These are phyloP conservation scores for Maniola jurtina DNA, from an alignment of 1,140 invertebrate genomes.

Conservation along the genomic window DNA sequence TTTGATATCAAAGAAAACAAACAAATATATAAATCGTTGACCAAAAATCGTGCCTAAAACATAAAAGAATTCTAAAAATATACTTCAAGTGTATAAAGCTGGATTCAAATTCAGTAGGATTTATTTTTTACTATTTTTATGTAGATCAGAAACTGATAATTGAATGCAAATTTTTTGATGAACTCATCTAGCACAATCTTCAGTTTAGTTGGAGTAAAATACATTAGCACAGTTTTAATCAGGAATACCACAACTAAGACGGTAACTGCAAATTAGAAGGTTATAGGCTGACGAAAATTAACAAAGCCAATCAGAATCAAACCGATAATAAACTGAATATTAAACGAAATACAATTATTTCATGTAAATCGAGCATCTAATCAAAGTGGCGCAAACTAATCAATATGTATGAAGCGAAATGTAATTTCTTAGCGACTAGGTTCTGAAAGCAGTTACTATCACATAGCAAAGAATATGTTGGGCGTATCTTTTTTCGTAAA, in stretches of 20 bases:
- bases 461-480: too few species aligned
- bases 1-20: slow-evolving; percentile 6
- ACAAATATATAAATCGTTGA: not conserved
- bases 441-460: too few species aligned
- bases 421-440: not conserved
- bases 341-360: slow-evolving; percentile 1
- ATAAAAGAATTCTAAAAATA: too few species aligned
- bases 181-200: too few species aligned
- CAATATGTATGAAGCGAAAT: not conserved
- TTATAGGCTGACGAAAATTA: not conserved
- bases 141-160: too few species aligned
- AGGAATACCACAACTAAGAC: not conserved
- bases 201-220: not conserved
- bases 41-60: too few species aligned
- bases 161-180: too few species aligned
- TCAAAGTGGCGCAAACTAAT: slow-evolving; percentile 1
- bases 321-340: not conserved
- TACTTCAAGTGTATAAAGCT: too few species aligned
- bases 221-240: not conserved
- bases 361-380: slow-evolving; percentile 5
- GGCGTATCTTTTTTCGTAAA: too few species aligned
- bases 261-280: not conserved
- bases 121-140: too few species aligned
- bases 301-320: not conserved
- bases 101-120: too few species aligned